Evolutionary conservation across 2,888 invertebrate species (phyloP).

Genomic region (Apodemia duryi): DNA sequence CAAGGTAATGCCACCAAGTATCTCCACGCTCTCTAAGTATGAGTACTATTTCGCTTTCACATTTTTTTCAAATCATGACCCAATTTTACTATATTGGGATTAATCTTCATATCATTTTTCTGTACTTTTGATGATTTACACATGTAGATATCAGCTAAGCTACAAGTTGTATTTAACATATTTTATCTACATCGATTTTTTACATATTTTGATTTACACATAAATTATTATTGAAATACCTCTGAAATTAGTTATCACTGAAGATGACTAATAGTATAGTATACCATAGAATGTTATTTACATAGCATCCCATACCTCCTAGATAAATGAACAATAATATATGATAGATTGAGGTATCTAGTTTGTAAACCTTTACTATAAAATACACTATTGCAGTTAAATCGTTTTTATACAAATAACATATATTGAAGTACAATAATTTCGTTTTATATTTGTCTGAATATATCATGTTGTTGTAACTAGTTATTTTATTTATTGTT

Average conservation of each 20-base stretch:
- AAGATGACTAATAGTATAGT: no score
- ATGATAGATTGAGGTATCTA: neutral
- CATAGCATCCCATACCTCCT: neutral
- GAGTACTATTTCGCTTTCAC: neutral
- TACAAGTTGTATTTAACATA: no score
- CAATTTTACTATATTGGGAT: no score
- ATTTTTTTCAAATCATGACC: no score
- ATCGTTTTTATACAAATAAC: conserved; percentile 5
- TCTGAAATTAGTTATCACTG: no score
- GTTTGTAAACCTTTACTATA: neutral
- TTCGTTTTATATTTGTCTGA: neutral
- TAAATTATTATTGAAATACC: no score
- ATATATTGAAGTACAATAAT: neutral
- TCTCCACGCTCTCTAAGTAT: conserved; percentile 17
- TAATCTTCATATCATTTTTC: neutral
- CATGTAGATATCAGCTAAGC: neutral
- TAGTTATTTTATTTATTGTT: conserved; percentile 18
- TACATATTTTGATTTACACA: no score
- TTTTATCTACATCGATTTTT: no score
- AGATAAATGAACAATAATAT: neutral
- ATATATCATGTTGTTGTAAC: neutral
- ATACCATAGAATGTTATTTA: no score
- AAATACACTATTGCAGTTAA: neutral
- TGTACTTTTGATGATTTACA: neutral
- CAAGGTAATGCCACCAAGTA: neutral